Percentiles rank a stretch among this genome's conserved stretches.
Evolutionary conservation across 2,888 invertebrate genomes (phyloP).

Genomic region (Dimorphilus gyrociliatus): DNA sequence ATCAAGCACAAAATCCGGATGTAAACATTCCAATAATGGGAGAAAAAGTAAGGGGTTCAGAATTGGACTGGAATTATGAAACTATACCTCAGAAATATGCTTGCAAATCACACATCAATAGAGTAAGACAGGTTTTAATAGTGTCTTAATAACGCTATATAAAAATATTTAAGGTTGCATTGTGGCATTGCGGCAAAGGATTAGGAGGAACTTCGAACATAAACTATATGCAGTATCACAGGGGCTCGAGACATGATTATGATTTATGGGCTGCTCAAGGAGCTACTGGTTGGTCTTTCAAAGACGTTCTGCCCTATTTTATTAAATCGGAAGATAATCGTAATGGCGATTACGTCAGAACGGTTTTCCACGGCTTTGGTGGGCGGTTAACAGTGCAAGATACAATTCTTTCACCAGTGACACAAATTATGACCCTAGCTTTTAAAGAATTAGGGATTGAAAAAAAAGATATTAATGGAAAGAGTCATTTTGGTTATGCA

Average conservation of each 20-base stretch:
- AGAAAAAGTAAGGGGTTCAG: constrained; percentile 8
- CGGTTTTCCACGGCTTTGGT: constrained; percentile 15
- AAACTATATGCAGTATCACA: constrained; percentile 15
- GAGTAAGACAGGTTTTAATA: background rate
- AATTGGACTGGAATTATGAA: constrained; percentile 13
- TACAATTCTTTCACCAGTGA: constrained; percentile 8
- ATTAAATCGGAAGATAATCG: constrained; percentile 15
- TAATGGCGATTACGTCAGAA: constrained; percentile 12
- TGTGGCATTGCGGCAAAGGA: constrained; percentile 11
- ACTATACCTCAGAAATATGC: constrained; percentile 12
- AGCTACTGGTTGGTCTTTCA: constrained; percentile 14
- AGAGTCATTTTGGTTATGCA: constrained; percentile 12
- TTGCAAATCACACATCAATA: constrained; percentile 10
- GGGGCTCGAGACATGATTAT: constrained; percentile 14
- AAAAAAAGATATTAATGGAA: constrained; percentile 12
- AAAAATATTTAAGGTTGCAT: constrained; percentile 1
- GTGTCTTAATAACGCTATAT: background rate
- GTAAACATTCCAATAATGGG: constrained; percentile 14
- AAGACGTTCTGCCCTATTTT: constrained; percentile 15
- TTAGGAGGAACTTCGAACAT: constrained; percentile 13
- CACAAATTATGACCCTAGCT: constrained; percentile 8
- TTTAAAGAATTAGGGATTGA: constrained; percentile 12
- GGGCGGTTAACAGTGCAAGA: constrained; percentile 11
- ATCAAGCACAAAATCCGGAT: constrained; percentile 39
- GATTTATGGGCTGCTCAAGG: constrained; percentile 14